These are phyloP conservation scores for Drosophila bifasciata DNA, from an alignment of 1,140 invertebrate genomes.

Conservation along the genomic window DNA sequence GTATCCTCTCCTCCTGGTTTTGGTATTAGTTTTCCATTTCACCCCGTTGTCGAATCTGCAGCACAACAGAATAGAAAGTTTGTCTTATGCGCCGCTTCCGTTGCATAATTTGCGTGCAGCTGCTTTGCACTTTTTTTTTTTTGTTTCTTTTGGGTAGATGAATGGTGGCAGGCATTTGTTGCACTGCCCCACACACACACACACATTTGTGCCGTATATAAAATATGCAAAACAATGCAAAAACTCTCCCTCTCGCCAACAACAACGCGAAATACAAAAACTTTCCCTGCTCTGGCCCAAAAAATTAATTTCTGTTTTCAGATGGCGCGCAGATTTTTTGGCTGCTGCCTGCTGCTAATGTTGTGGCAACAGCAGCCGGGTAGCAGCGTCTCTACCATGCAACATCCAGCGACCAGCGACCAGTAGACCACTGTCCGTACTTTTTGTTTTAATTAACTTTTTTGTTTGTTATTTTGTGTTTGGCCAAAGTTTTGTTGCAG, in stretches of 20 bases:
- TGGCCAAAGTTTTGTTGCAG: constrained; percentile 41
- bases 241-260: constrained; percentile 63
- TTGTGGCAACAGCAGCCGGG: constrained; percentile 57
- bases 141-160: constrained; percentile 11
- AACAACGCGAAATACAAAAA: constrained; percentile 56
- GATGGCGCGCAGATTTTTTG: constrained; percentile 67
- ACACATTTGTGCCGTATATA: constrained; percentile 75
- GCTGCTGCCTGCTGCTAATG: constrained; percentile 61
- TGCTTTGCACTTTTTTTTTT: constrained; percentile 45
- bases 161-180: constrained; percentile 23
- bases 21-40: constrained; percentile 77
- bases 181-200: constrained; percentile 45
- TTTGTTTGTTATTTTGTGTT: constrained; percentile 30
- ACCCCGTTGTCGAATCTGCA: constrained; percentile 69
- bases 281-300: constrained; percentile 56
- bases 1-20: constrained; percentile 44
- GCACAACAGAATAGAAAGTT: constrained; percentile 75
- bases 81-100: constrained; percentile 76
- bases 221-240: constrained; percentile 81
- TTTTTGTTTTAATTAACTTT: constrained; percentile 76
- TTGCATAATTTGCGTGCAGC: constrained; percentile 77
- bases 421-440: constrained; percentile 42
- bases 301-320: constrained; percentile 79
- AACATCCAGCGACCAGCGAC: not conserved
- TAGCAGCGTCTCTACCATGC: too few species aligned